Conservation (phyloP, 2,888 invertebrate genomes). For the Helicoverpa assulta region DNA sequence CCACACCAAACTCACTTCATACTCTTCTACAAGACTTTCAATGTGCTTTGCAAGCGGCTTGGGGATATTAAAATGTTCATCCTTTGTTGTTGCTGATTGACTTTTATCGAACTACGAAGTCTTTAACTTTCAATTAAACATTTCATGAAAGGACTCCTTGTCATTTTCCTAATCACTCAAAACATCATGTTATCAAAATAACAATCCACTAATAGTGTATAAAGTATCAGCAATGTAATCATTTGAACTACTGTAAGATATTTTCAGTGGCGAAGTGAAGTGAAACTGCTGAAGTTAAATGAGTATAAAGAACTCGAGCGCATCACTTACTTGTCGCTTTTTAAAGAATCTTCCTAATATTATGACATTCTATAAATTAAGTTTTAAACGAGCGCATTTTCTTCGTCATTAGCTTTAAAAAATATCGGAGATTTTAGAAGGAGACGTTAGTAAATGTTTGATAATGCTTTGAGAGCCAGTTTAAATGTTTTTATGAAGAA, state of each 20-base stretch:
- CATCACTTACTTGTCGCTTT: conserved; percentile 19
- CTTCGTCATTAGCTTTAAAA: not conserved
- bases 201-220: not conserved
- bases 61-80: not conserved
- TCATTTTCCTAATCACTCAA: no score
- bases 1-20: conserved; percentile 7
- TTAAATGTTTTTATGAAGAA: conserved; percentile 1
- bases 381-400: not conserved
- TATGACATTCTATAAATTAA: conserved; percentile 7
- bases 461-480: conserved; percentile 11
- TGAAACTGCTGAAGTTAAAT: conserved; percentile 33
- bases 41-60: not conserved
- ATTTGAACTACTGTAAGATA: conserved; percentile 14
- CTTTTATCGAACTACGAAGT: not conserved
- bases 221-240: not conserved
- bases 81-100: not conserved
- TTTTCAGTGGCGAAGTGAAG: not conserved
- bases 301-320: conserved; percentile 26
- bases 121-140: not conserved
- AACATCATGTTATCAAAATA: not conserved
- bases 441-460: not conserved
- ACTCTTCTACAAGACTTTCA: not conserved
- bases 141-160: not conserved
- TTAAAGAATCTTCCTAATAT: conserved; percentile 4
- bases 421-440: not conserved